phyloP scores from a whole-genome alignment of 2,888 invertebrate genomes.

The Macaria liturata region DNA sequence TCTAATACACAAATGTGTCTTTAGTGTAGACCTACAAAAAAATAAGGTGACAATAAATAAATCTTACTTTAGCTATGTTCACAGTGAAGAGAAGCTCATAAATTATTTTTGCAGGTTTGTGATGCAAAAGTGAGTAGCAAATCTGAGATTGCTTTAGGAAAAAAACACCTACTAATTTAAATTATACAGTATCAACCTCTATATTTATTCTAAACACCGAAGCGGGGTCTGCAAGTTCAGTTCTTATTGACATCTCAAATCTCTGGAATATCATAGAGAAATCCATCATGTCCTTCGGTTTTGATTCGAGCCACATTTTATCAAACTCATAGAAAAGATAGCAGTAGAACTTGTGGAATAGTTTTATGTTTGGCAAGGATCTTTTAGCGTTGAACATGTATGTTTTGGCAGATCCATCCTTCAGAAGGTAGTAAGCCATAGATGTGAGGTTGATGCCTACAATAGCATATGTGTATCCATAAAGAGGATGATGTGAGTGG shows the following conservation, averaged over 20 bases:
- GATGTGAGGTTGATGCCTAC: conserved; percentile 98
- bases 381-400: conserved; percentile 94
- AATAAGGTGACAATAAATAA: too few species aligned
- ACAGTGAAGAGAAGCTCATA: too few species aligned
- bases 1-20: too few species aligned
- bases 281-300: conserved; percentile 97
- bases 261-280: conserved; percentile 93
- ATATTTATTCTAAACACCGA: conserved; percentile 92
- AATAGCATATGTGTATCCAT: conserved; percentile 95
- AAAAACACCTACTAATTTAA: too few species aligned
- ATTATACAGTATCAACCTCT: conserved; percentile 80
- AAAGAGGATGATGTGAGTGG: conserved; percentile 94
- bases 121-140: conserved; percentile 9
- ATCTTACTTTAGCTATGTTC: too few species aligned
- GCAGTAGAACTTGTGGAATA: conserved; percentile 97
- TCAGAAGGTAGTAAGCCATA: conserved; percentile 92
- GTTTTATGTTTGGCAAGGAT: conserved; percentile 85
- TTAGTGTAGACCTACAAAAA: too few species aligned
- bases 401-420: conserved; percentile 92
- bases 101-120: not conserved
- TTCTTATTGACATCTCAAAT: conserved; percentile 90
- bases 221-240: conserved; percentile 86
- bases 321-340: conserved; percentile 97
- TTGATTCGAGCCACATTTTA: conserved; percentile 95
- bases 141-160: not conserved